Evolutionary conservation across 2,113 vertebrate species (phyloP).

Genomic region (Xiphophorus hellerii): DNA sequence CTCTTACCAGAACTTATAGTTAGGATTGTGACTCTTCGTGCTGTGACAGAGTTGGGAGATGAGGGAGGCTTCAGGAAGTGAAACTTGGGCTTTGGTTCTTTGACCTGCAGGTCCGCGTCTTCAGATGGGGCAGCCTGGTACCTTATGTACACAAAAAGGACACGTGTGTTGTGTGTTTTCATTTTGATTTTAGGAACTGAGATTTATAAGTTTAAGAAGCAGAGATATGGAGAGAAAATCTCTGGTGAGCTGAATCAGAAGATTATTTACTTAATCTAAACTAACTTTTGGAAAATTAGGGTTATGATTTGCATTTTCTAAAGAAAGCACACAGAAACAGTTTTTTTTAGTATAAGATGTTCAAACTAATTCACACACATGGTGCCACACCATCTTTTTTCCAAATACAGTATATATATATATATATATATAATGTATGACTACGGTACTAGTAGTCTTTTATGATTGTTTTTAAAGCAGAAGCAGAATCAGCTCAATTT

Average conservation of each 20-base stretch:
- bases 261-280: too few species aligned
- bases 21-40: slow-evolving; percentile 70
- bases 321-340: not conserved
- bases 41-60: slow-evolving; percentile 67
- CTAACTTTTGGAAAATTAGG: not conserved
- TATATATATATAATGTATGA: too few species aligned
- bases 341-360: too few species aligned
- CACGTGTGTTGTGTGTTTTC: not conserved
- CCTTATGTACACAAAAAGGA: slow-evolving; percentile 59
- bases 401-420: too few species aligned
- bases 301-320: not conserved
- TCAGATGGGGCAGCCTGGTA: slow-evolving; percentile 67
- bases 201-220: not conserved
- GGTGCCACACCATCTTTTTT: not conserved
- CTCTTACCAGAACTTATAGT: slow-evolving; percentile 64
- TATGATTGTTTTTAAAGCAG: not conserved
- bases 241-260: not conserved
- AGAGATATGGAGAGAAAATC: not conserved
- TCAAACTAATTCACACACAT: not conserved
- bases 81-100: slow-evolving; percentile 41
- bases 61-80: slow-evolving; percentile 68
- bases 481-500: not conserved
- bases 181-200: not conserved
- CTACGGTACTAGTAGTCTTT: not conserved
- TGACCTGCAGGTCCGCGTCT: slow-evolving; percentile 34